A percentile compares a stretch with the other conserved stretches of the same genome.
Evolutionary conservation across 35 echinoderm and acorn worm species (phyloP).

Genomic region (Hemicentrotus pulcherrimus): DNA sequence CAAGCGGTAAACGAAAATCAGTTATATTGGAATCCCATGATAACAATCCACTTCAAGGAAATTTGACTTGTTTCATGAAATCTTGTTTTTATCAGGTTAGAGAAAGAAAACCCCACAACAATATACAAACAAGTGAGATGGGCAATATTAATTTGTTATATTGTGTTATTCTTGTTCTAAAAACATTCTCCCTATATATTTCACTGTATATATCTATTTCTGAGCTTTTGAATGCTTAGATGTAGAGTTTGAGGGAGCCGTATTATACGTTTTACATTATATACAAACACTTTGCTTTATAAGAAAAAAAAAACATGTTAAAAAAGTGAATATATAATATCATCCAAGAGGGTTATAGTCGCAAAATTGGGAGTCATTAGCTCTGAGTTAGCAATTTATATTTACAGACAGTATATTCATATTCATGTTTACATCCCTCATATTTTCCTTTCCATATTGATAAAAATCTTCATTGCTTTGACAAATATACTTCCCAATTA

Average conservation of each 20-base stretch:
- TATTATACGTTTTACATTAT: background rate
- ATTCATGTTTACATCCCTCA: background rate
- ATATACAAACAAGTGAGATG: too few relatives aligned
- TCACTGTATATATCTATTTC: background rate
- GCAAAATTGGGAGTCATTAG: background rate
- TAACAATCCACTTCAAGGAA: background rate
- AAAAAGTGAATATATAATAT: background rate
- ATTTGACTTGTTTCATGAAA: background rate
- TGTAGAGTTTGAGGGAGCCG: background rate
- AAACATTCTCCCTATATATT: background rate
- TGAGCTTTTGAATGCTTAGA: background rate
- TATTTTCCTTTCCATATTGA: background rate
- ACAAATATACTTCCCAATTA: too few relatives aligned
- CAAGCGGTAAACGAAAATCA: background rate
- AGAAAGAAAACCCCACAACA: background rate
- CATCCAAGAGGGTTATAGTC: background rate
- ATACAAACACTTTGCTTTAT: background rate
- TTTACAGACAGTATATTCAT: background rate
- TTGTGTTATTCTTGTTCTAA: background rate
- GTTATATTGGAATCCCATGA: background rate
- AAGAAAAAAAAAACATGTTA: background rate
- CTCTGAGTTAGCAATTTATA: background rate
- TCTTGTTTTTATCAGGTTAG: background rate
- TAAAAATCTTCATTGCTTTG: background rate
- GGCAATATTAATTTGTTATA: background rate